phyloP scores from a whole-genome alignment of 2,888 invertebrate genomes.

The Heliothis peltigera region DNA sequence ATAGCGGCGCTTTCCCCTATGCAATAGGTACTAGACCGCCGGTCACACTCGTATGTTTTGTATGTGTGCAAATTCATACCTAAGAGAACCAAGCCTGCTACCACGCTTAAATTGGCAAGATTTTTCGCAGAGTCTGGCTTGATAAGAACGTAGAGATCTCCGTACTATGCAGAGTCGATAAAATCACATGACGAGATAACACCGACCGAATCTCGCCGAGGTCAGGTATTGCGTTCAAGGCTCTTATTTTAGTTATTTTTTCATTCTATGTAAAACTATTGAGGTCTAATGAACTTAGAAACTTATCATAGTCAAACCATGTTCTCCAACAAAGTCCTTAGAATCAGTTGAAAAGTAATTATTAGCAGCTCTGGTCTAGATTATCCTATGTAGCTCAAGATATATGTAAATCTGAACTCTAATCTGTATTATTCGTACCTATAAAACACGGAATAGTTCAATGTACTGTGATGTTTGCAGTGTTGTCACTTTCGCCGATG shows the following conservation, averaged over 20 bases:
- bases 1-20: too few species aligned
- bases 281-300: not conserved
- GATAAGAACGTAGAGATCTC: conserved; percentile 25
- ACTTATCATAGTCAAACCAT: not conserved
- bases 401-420: not conserved
- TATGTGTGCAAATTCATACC: too few species aligned
- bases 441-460: conserved; percentile 16
- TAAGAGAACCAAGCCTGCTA: too few species aligned
- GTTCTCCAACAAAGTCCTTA: not conserved
- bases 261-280: conserved; percentile 7
- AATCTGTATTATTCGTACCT: not conserved
- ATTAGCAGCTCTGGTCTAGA: too few species aligned
- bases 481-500: conserved; percentile 21
- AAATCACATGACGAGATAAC: conserved; percentile 50
- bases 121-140: too few species aligned
- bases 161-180: conserved; percentile 9
- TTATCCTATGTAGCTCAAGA: not conserved
- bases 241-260: conserved; percentile 23
- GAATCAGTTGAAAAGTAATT: too few species aligned
- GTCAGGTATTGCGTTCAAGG: conserved; percentile 42
- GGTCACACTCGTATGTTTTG: too few species aligned
- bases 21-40: too few species aligned
- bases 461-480: conserved; percentile 1
- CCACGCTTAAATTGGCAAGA: too few species aligned
- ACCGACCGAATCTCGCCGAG: conserved; percentile 39